phyloP scores from a whole-genome alignment of 2,888 invertebrate species.

The Aspidiotus rigidus region DNA sequence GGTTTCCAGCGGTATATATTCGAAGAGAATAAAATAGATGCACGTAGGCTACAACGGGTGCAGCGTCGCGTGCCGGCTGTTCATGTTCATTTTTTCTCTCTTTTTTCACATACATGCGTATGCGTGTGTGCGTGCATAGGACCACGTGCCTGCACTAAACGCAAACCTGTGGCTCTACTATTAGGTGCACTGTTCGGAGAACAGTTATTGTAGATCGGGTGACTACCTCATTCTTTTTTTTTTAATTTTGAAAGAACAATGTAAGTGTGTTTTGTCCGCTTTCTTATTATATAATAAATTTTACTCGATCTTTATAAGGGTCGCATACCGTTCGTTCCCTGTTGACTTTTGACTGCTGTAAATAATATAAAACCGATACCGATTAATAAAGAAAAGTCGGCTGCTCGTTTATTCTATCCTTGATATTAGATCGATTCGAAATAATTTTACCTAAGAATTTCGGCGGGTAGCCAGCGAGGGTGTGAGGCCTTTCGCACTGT shows the following conservation, averaged over 20 bases:
- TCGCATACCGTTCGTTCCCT: too few relatives aligned
- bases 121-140: neutral
- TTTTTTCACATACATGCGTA: neutral
- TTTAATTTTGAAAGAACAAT: neutral
- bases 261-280: neutral
- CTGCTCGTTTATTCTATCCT: too few relatives aligned
- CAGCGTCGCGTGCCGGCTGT: constrained; percentile 4
- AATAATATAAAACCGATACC: too few relatives aligned
- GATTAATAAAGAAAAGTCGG: too few relatives aligned
- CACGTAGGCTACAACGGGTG: constrained; percentile 4
- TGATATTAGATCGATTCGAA: too few relatives aligned
- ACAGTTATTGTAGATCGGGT: neutral
- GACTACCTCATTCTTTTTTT: neutral
- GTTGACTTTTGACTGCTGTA: too few relatives aligned
- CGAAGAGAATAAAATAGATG: neutral
- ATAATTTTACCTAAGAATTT: too few relatives aligned
- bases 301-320: neutral
- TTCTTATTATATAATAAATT: neutral
- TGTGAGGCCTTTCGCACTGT: too few relatives aligned
- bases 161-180: neutral
- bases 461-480: too few relatives aligned
- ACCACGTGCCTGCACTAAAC: constrained; percentile 3
- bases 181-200: neutral
- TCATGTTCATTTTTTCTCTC: neutral
- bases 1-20: neutral